Base-by-base conservation (phyloP, 2,797 vertebrate genomes). In the Columba guinea region DNA sequence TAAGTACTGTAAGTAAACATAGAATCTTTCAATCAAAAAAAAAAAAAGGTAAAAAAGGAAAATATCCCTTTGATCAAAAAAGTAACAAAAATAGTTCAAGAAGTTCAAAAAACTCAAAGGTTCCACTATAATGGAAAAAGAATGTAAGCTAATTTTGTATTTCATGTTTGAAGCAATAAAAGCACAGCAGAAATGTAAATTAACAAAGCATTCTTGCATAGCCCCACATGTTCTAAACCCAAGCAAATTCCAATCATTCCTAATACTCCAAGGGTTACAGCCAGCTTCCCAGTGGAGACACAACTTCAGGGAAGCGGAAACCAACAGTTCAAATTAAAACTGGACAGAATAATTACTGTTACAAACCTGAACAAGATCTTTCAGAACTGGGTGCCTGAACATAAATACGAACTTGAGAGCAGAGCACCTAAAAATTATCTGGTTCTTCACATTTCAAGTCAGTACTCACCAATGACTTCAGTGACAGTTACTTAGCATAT, bases 261-360 rank as follows among this genome's bases (percentile, higher is more conserved):
- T 95, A 96, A 95, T 78, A 91, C 89, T 97, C 24, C 49, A 88
- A 95, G 87, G 74, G 58, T 95, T 90, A 96, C 49, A 96, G 86
- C 48, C 97, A 96, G 52, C 63, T 90, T 90, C 96, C 94, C 88
- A 93, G 41, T 22, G 79, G 85, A 94, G 53, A 96, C 79, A 85
- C 51, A 93, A 78, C 77, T 94, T 94, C 92, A 32, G 27, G 84
- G 79, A 96, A 96, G 87, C 90, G 87, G 84, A 97, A 97, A 94
- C 70, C 92, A 94, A 89, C 93, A 96, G 83, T 84, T 97, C 94
- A 97, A 94, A 95, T 96, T 83, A 73, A 51, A 89, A 94, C 74
- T 93, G 95, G 81, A 96, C 56, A 71, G 91, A 88, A 80, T 55
- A 90, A 92, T 87, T 89, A 70, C 59, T 90, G 90, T 51, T 67